Evolutionary conservation across 2,113 vertebrate genomes (phyloP).

Genomic region (Zingel zingel): DNA sequence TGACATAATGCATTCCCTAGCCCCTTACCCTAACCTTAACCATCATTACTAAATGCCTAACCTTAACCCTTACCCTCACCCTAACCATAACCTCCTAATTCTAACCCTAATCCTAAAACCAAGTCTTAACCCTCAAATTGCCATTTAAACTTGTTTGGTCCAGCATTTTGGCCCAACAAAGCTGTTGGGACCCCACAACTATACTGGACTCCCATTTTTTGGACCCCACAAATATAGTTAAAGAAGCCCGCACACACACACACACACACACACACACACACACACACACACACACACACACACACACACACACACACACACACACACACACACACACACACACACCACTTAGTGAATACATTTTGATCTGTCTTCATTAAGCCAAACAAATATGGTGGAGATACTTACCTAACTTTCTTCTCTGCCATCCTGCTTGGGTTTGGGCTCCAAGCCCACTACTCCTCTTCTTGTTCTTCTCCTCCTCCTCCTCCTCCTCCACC

Average conservation of each 20-base stretch:
- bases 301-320: conserved; percentile 1
- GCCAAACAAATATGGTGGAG: conserved; percentile 3
- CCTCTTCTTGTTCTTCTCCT: conserved; percentile 15
- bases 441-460: conserved; percentile 58
- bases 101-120: no score
- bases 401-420: conserved; percentile 79
- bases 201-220: no score
- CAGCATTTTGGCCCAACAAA: no score
- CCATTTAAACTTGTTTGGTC: no score
- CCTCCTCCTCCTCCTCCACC: conserved; percentile 5
- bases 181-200: no score
- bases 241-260: not conserved
- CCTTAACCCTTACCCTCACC: no score
- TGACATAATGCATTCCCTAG: no score
- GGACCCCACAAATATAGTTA: no score
- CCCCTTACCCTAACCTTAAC: no score
- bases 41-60: no score
- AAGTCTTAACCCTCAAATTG: no score
- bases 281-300: conserved; percentile 12
- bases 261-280: not conserved
- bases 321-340: conserved; percentile 12
- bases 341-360: not conserved
- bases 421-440: conserved; percentile 78
- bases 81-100: no score
- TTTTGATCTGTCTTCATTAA: not conserved